Conservation (phyloP, 2,113 vertebrate species). For the Hemiscyllium ocellatum region DNA sequence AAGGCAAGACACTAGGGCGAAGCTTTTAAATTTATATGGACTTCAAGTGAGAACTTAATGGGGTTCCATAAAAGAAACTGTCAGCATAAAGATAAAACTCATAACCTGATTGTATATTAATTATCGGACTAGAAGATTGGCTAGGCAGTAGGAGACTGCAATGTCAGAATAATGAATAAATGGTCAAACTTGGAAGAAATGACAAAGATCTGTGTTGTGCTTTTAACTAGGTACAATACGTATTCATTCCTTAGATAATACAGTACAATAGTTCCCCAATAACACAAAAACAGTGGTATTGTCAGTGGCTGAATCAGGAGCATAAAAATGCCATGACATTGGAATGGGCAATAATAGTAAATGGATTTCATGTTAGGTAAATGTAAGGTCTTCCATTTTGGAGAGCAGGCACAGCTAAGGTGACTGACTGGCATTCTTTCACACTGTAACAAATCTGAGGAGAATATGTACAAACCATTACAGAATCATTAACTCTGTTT, state of each 20-base stretch:
- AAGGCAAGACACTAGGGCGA: too few relatives aligned
- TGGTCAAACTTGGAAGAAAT: neutral
- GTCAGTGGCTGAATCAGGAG: neutral
- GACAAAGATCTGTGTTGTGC: neutral
- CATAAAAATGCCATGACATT: neutral
- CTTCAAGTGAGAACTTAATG: neutral
- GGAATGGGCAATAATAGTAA: neutral
- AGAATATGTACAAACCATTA: neutral
- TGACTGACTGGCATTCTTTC: too few relatives aligned
- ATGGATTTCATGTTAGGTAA: neutral
- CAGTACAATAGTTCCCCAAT: neutral
- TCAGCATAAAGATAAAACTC: neutral
- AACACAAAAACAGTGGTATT: neutral
- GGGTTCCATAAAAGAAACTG: neutral
- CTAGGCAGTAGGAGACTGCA: neutral
- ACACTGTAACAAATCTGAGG: too few relatives aligned
- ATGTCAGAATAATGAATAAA: neutral
- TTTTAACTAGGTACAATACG: neutral
- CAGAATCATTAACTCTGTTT: neutral
- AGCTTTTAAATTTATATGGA: neutral
- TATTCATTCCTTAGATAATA: neutral
- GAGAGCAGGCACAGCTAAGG: too few relatives aligned
- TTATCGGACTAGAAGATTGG: neutral
- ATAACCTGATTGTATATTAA: neutral
- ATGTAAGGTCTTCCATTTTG: neutral